Percentiles rank a stretch among this genome's conserved stretches.
Conservation (phyloP, 2,888 invertebrate genomes). For the Heteromyza rotundicornis region DNA sequence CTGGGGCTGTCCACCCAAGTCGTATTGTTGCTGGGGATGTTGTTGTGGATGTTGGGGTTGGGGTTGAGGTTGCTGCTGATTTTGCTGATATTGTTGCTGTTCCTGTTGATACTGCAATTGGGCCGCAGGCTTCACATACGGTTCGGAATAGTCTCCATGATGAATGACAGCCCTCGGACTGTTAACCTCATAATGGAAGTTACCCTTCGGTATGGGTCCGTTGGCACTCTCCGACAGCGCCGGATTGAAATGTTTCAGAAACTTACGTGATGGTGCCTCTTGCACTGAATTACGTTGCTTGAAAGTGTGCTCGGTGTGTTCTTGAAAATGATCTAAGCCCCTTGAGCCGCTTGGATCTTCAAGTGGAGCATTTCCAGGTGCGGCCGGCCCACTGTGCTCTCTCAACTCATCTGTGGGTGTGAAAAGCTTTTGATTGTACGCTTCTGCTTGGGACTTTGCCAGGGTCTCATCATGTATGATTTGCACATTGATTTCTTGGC, state of each 20-base stretch:
- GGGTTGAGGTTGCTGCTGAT: constrained; percentile 8
- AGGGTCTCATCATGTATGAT: constrained; percentile 43
- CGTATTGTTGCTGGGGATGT: constrained; percentile 12
- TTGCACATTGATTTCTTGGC: constrained; percentile 52
- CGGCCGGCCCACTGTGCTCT: constrained; percentile 7
- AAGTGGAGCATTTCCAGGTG: background rate
- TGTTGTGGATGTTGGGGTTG: too few relatives aligned
- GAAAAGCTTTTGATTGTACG: background rate
- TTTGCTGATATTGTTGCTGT: constrained; percentile 15
- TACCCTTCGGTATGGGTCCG: constrained; percentile 39
- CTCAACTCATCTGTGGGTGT: background rate
- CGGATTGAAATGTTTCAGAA: constrained; percentile 55
- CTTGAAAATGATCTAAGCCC: constrained; percentile 45
- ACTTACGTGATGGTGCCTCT: constrained; percentile 57
- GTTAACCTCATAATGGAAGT: constrained; percentile 49
- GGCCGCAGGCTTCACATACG: constrained; percentile 34
- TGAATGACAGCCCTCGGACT: constrained; percentile 16
- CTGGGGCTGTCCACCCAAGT: background rate
- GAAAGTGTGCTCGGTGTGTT: constrained; percentile 41
- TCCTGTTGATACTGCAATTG: constrained; percentile 36
- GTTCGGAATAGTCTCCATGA: background rate
- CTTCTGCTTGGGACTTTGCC: background rate
- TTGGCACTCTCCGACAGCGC: constrained; percentile 34
- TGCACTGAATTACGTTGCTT: constrained; percentile 29
- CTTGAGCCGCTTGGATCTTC: constrained; percentile 19